Conservation (phyloP, 2,888 invertebrate species). For the Lissocephala sabroskyi region DNA sequence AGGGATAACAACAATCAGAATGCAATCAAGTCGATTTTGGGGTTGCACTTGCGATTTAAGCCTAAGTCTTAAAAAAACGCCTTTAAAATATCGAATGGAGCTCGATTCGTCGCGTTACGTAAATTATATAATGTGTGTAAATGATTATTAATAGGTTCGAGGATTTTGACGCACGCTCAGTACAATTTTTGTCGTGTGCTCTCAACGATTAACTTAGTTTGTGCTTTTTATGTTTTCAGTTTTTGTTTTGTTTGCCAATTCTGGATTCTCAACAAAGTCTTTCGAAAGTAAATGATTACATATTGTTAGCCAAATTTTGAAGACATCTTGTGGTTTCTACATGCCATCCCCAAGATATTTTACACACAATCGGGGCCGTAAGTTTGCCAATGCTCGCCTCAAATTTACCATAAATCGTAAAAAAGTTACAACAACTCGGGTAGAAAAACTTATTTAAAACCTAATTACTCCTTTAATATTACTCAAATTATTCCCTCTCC, state of each 20-base stretch:
- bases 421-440: slow-evolving; percentile 59
- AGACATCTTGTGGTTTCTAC: slow-evolving; percentile 61
- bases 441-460: slow-evolving; percentile 64
- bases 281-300: slow-evolving; percentile 43
- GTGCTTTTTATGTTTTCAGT: slow-evolving; percentile 11
- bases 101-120: not conserved
- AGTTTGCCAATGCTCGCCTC: slow-evolving; percentile 51
- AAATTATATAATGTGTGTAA: slow-evolving; percentile 1
- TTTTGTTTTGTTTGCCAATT: slow-evolving; percentile 11
- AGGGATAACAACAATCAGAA: slow-evolving; percentile 26
- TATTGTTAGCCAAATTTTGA: slow-evolving; percentile 55
- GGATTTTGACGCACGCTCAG: slow-evolving; percentile 48
- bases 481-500: slow-evolving; percentile 6
- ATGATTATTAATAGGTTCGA: not conserved
- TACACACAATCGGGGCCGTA: no score
- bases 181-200: slow-evolving; percentile 30
- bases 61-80: slow-evolving; percentile 40
- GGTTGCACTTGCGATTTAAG: slow-evolving; percentile 24
- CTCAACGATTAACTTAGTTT: slow-evolving; percentile 3
- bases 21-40: slow-evolving; percentile 26
- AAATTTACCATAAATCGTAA: slow-evolving; percentile 55
- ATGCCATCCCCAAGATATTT: no score
- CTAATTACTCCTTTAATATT: slow-evolving; percentile 26
- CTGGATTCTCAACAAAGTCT: slow-evolving; percentile 37
- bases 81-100: slow-evolving; percentile 20